phyloP scores from a whole-genome alignment of 23 tunicate species.

The Styela clava region DNA sequence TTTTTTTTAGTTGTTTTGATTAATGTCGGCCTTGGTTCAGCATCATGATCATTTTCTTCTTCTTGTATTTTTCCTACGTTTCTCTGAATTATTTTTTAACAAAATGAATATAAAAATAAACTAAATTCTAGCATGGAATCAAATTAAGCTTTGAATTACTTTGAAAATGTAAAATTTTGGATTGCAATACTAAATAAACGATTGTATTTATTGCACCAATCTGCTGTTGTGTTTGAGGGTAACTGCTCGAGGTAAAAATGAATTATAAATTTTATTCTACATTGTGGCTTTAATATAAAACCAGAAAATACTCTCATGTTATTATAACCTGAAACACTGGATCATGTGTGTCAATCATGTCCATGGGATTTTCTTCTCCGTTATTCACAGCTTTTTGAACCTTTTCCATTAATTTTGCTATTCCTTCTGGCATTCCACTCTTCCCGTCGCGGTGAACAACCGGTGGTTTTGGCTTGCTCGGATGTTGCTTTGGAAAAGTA shows the following conservation, averaged over 20 bases:
- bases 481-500: neutral
- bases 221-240: no score
- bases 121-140: neutral
- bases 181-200: no score
- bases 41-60: neutral
- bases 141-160: neutral
- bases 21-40: neutral
- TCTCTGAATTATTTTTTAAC: neutral
- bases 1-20: neutral
- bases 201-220: no score
- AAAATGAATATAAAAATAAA: no score
- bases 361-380: neutral
- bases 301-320: neutral
- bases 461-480: neutral
- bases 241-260: neutral
- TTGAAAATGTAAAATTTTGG: neutral
- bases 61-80: neutral
- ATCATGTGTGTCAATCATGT: neutral
- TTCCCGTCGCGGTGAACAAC: neutral
- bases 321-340: neutral
- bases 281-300: no score
- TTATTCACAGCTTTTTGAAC: neutral
- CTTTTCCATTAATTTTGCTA: neutral
- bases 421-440: neutral
- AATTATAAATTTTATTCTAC: no score